Evolutionary conservation across 2,797 vertebrate genomes (phyloP), one percentile per base, ranked within the genome.

Genomic region (Buceros bicornis): DNA sequence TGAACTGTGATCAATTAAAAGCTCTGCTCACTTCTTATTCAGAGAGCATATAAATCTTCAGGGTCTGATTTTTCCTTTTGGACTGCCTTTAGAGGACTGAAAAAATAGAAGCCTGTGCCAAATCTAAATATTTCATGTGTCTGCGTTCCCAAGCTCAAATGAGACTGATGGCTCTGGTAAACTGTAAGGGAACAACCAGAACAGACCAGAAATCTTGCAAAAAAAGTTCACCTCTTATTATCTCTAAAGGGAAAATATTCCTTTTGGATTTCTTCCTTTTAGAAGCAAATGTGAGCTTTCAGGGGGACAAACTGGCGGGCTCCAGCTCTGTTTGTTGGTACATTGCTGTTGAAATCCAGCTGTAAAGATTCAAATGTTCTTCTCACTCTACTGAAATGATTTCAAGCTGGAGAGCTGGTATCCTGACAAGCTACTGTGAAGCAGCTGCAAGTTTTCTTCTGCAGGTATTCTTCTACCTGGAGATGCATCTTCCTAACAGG

Each of bases 21-120:
- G 48, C 89, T 81, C 82, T 67, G 64, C 82, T 82, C 5, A 0
- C 20, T 51, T 50, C 64, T 93, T 62, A 29, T 81, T 91, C 89
- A 67, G 26, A 62, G 67, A 77, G 15, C 60, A 67, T 4, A 64
- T 73, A 71, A 85, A 89, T 87, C 76, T 74, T 71, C 57, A 78
- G 82, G 65, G 72, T 11, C 64, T 82, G 84, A 37, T 64, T 87
- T 80, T 82, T 29, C 64, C 61, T 85, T 40, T 80, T 58, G 64
- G 84, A 25, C 78, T 62, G 80, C 58, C 28, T 94, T 73, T 53
- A 56, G 56, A 80, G 62, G 67, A 17, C 35, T 76, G 91, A 86
- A 95, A 94, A 90, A 64, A 88, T 33, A 33, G 33, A 91, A 94
- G n/a, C 33, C 45, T 40, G n/a, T 67, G 83, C 93, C 92, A 93